A percentile compares a stretch with the other conserved stretches of the same genome.
phyloP scores from a whole-genome alignment of 1,140 invertebrate genomes.

The Drosophila ohnishii region DNA sequence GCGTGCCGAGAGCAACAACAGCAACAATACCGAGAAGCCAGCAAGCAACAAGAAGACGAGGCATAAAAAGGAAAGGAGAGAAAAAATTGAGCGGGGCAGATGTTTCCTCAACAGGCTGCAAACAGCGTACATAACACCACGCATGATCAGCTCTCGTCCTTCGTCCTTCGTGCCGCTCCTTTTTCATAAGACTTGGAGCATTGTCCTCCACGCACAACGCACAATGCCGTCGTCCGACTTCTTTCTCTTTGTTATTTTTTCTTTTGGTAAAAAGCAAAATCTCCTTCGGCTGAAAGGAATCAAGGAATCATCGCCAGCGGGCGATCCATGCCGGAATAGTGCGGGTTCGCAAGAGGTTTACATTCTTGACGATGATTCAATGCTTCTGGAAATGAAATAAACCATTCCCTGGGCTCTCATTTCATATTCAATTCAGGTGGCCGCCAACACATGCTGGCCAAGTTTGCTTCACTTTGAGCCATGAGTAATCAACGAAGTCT shows the following conservation, averaged over 20 bases:
- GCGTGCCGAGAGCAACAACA: constrained; percentile 51
- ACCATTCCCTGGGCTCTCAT: constrained; percentile 17
- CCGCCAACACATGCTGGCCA: constrained; percentile 10
- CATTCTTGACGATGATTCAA: constrained; percentile 28
- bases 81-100: constrained; percentile 73
- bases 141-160: constrained; percentile 70
- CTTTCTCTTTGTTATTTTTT: constrained; percentile 25
- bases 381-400: constrained; percentile 38
- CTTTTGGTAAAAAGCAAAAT: constrained; percentile 53
- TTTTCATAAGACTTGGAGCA: constrained; percentile 64
- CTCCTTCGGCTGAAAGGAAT: constrained; percentile 46
- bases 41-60: constrained; percentile 38
- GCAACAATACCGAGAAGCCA: constrained; percentile 50
- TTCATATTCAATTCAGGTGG: constrained; percentile 37
- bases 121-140: constrained; percentile 65
- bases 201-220: constrained; percentile 57
- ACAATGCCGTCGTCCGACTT: constrained; percentile 52
- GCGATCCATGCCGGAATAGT: constrained; percentile 28
- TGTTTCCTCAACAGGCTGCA: constrained; percentile 78
- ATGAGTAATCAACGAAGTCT: constrained; percentile 15
- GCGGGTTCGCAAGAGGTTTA: constrained; percentile 49
- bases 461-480: constrained; percentile 8
- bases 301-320: constrained; percentile 50
- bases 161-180: constrained; percentile 17
- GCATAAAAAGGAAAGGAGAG: constrained; percentile 55